Base-by-base conservation (phyloP, 1,140 invertebrate species). In the Mamestra configurata region DNA sequence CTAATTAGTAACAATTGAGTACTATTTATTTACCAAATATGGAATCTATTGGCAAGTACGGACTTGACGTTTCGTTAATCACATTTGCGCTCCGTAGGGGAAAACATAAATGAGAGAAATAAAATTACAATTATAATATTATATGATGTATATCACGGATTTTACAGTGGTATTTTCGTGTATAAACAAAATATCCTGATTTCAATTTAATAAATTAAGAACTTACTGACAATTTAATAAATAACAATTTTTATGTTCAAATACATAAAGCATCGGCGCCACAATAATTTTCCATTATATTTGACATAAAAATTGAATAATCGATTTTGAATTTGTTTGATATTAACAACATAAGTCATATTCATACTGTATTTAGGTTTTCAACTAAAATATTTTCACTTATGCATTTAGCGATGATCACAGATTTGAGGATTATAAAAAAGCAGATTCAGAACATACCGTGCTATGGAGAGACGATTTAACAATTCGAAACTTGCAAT, bases 351-450 rank as follows among this genome's bases (percentile, higher is more conserved):
- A 85, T 84, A 89, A 85, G 82, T 89, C 88, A 83, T 89, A 87
- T 86, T 35, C 27, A 43, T 64, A 46, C 51, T 61, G 55, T 73
- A 86, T 79, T 85, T 89, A 84, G 88, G 84, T 77, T 79, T 79
- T 90, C 86, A 92, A 93, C 88, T 92, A 88, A 93, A 93, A 86
- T 91, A 93, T 85, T 88, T 87, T 90, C 82, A 89, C 91, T 93
- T 93, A 93, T 72, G 93, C 84, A 93, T 92, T 92, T 94, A 94
- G 92, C 89, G 92, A 92, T 93, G 91, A 95, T 95, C 93, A 95
- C 93, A 95, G 93, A 93, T 94, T 82, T 94, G 91, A 93, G 92
- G 91, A 94, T 93, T 93, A 94, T 90, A 91, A 93, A 92, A 93
- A 94, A 94, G 91, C 91, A 92, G 90, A 91, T 91, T 93, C 89